A percentile compares a stretch with the other conserved stretches of the same genome.
These are phyloP conservation scores for Pangasianodon hypophthalmus DNA, from an alignment of 2,113 vertebrate genomes.

Conservation along the genomic window DNA sequence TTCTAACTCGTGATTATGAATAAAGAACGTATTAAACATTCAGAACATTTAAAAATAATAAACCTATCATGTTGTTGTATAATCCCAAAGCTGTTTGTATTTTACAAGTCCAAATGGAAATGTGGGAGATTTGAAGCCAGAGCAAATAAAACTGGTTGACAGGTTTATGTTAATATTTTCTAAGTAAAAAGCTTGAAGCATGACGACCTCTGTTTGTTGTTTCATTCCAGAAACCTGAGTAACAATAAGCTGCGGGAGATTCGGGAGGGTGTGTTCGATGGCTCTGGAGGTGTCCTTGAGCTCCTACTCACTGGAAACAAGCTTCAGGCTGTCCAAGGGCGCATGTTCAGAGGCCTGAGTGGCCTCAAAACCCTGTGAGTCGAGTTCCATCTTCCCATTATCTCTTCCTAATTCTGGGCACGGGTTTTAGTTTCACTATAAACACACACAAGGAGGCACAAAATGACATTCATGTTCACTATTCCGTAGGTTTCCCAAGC, in stretches of 20 bases:
- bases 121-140: background rate
- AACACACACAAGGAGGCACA: conserved; percentile 4
- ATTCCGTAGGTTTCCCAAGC: background rate
- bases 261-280: conserved; percentile 87
- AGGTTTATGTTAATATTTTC: conserved; percentile 8
- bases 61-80: background rate
- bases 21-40: background rate
- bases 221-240: conserved; percentile 85
- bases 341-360: conserved; percentile 86
- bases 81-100: background rate
- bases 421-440: conserved; percentile 1
- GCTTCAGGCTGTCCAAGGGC: conserved; percentile 83
- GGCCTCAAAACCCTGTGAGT: conserved; percentile 93
- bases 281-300: conserved; percentile 83
- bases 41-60: background rate
- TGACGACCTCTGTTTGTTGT: background rate
- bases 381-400: background rate
- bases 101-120: background rate
- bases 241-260: conserved; percentile 96
- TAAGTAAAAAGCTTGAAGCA: background rate
- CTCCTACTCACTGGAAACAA: conserved; percentile 92
- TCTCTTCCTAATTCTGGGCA: background rate
- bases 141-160: conserved; percentile 15
- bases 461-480: background rate
- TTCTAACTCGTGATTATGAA: conserved; percentile 27